Conservation (phyloP, 1,140 invertebrate genomes). For the Bombus pyrosoma region DNA sequence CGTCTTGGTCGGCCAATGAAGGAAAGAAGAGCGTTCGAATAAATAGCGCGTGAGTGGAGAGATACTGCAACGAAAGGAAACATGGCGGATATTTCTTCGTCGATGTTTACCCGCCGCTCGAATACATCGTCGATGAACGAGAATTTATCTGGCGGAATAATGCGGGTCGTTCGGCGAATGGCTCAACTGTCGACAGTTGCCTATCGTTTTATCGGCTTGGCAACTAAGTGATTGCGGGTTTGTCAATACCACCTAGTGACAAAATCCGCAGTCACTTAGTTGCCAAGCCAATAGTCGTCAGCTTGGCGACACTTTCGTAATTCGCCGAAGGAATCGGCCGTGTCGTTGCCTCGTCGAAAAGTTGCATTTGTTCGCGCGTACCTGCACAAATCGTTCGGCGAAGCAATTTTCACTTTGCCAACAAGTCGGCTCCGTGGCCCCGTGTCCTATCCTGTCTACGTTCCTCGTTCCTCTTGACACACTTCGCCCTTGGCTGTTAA, state of each 20-base stretch:
- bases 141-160: conserved; percentile 61
- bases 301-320: too few species aligned
- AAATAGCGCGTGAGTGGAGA: not conserved
- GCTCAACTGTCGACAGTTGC: not conserved
- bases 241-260: too few species aligned
- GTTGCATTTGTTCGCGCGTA: not conserved
- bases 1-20: not conserved
- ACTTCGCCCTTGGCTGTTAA: too few species aligned
- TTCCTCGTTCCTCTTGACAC: too few species aligned
- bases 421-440: too few species aligned
- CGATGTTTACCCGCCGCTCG: conserved; percentile 26
- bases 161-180: conserved; percentile 29
- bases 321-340: too few species aligned
- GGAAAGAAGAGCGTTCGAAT: not conserved
- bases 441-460: too few species aligned
- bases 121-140: conserved; percentile 37
- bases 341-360: too few species aligned
- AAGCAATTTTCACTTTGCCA: too few species aligned
- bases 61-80: not conserved
- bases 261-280: too few species aligned
- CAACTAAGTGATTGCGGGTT: too few species aligned
- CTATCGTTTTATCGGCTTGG: not conserved
- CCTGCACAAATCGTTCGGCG: not conserved
- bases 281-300: too few species aligned
- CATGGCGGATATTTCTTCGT: not conserved